Base-by-base conservation (phyloP, 2,113 vertebrate genomes). In the Delphinus delphis region DNA sequence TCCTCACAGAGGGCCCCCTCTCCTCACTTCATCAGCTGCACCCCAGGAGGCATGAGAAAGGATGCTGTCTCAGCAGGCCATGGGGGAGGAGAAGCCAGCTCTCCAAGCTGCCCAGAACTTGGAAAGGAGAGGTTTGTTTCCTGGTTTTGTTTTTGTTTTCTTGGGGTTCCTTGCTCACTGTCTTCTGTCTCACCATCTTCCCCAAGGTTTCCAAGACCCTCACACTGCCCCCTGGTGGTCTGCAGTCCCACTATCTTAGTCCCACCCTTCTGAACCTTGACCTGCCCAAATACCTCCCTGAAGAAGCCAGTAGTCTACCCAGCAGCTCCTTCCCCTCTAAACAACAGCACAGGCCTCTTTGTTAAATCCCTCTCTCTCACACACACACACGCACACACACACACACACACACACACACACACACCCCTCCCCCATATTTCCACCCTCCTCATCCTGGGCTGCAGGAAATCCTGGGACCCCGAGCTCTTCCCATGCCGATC, bases 61-160 rank as follows among this genome's bases (percentile, higher is more conserved):
- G 8, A 50, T 0, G 6, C 25, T 28, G 6, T 18, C 28, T 36
- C 36, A 5, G 2, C 10, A 31, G 36, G 25, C 15, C n/a, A 8
- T 13, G 17, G 8, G 38, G 8, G 8, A 50, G 17, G 31, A 76
- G 31, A 77, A 36, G 47, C 2, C 60, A 33, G 20, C 67, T 38
- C 18, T 67, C 17, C 6, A 20, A 17, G 17, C 15, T 47, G 11
- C 41, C 6, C 2, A 31, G 26, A 12, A 2, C 0, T 18, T 79
- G 13, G 28, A 8, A 28, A n/a, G 26, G 44, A 11, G 8, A 6
- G 21, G 10, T 33, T 90, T 28, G 1, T 28, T 18, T 44, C 53
- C 11, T 10, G 6, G 15, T 31, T 73, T 36, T 15, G 2, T 17
- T 31, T 71, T 28, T 62, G 41, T 63, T 55, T 63, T 36, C 33